Conservation (phyloP, 1,140 invertebrate genomes). For the Patella vulgata region DNA sequence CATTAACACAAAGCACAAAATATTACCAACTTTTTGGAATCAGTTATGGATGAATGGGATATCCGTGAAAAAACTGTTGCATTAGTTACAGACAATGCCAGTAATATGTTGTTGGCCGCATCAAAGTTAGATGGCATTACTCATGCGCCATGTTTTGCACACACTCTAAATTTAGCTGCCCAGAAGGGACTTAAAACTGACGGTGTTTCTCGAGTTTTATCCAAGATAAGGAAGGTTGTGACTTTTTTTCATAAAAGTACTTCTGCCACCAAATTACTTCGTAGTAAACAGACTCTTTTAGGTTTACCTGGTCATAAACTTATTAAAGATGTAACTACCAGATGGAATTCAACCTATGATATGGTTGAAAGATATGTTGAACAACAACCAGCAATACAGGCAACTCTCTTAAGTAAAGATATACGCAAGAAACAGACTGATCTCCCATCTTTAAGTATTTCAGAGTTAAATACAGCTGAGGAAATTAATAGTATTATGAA, state of each 20-base stretch:
- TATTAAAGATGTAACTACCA: background rate
- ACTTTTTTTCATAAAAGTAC: conserved; percentile 5
- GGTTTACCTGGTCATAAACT: background rate
- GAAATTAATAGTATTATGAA: background rate
- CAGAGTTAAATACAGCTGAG: background rate
- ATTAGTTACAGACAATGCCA: conserved; percentile 8
- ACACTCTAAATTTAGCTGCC: conserved; percentile 3
- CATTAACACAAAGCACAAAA: too few species aligned
- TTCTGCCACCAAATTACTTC: background rate
- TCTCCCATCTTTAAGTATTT: background rate
- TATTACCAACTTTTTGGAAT: too few species aligned
- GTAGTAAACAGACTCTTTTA: background rate
- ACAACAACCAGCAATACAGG: background rate
- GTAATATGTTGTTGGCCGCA: conserved; percentile 4
- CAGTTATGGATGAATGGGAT: too few species aligned
- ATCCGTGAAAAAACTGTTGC: too few species aligned
- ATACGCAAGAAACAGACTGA: too few species aligned
- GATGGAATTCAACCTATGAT: conserved; percentile 1
- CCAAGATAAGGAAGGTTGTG: background rate
- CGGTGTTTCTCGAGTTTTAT: background rate
- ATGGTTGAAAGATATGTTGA: conserved; percentile 7
- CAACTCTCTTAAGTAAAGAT: background rate
- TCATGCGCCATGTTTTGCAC: conserved; percentile 4
- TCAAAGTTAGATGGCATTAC: background rate
- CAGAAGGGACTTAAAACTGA: background rate